Conservation (phyloP, 2,797 vertebrate genomes). For the Hirundo rustica region DNA sequence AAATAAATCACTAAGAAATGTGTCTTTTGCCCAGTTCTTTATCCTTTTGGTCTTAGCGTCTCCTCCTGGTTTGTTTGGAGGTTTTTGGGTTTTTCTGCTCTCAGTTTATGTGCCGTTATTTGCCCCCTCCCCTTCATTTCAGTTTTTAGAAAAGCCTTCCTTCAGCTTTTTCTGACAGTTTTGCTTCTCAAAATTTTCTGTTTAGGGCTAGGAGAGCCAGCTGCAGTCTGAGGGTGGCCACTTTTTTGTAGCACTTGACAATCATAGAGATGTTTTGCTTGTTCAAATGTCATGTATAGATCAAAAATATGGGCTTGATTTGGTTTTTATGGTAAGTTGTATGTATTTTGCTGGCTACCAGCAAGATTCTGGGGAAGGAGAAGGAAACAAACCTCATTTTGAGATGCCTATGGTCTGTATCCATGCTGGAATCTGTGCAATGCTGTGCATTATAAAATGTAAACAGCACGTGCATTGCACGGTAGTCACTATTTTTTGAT, state of each 20-base stretch:
- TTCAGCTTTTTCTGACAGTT: neutral
- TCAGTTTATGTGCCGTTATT: neutral
- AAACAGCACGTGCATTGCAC: neutral
- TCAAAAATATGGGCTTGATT: neutral
- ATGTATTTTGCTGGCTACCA: neutral
- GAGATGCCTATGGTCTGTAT: neutral
- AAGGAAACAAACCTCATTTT: neutral
- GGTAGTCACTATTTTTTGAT: neutral
- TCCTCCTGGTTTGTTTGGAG: neutral
- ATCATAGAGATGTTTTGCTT: neutral
- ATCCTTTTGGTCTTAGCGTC: neutral
- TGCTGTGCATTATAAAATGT: neutral
- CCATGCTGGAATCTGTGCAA: neutral
- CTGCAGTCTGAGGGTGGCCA: neutral
- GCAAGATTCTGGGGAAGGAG: neutral
- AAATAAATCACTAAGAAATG: neutral
- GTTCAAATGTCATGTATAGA: neutral
- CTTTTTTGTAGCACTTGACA: neutral
- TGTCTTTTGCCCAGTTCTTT: neutral
- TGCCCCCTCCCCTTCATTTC: neutral
- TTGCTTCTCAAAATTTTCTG: neutral
- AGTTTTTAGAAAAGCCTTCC: neutral
- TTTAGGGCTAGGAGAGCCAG: neutral
- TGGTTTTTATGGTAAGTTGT: neutral
- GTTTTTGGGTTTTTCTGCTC: rapidly evolving